Percentiles rank a stretch among this genome's conserved stretches.
These are phyloP conservation scores for Apis mellifera DNA, from an alignment of 1,140 invertebrate species.

Conservation along the genomic window DNA sequence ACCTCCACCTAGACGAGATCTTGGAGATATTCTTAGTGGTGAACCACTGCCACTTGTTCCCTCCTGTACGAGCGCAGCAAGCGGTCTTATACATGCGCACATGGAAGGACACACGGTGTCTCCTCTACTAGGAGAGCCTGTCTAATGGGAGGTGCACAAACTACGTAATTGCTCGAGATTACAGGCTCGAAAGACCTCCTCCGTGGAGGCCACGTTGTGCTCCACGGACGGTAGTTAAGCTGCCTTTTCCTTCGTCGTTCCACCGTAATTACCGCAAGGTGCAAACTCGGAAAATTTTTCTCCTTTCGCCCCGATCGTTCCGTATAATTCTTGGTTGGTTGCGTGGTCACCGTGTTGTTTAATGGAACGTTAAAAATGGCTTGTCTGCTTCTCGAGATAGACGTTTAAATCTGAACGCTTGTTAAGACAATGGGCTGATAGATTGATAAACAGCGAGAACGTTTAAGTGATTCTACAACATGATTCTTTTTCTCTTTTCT, in stretches of 20 bases:
- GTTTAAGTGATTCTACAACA: too few relatives aligned
- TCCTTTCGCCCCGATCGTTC: conserved; percentile 38
- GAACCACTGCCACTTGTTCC: conserved; percentile 10
- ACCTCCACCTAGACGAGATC: conserved; percentile 29
- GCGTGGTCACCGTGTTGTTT: conserved; percentile 30
- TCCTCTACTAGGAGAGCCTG: conserved; percentile 29
- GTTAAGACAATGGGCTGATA: not conserved
- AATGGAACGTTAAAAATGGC: conserved; percentile 23
- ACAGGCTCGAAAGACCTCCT: conserved; percentile 66
- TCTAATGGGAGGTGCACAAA: conserved; percentile 67
- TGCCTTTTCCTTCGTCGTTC: conserved; percentile 53
- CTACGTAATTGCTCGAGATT: conserved; percentile 72
- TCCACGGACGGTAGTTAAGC: conserved; percentile 51
- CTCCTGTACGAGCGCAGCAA: conserved; percentile 14
- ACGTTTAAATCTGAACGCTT: not conserved
- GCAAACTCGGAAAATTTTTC: conserved; percentile 74
- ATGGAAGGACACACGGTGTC: conserved; percentile 28
- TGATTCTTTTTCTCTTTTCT: too few relatives aligned
- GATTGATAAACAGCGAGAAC: not conserved
- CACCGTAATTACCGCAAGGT: conserved; percentile 74
- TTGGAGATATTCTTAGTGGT: conserved; percentile 29
- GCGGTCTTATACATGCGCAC: not conserved
- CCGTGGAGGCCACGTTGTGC: conserved; percentile 36
- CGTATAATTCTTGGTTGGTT: conserved; percentile 62
- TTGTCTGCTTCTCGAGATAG: not conserved